Evolutionary conservation across 2,113 vertebrate genomes (phyloP).

Genomic region (Bolborhynchus lineola): DNA sequence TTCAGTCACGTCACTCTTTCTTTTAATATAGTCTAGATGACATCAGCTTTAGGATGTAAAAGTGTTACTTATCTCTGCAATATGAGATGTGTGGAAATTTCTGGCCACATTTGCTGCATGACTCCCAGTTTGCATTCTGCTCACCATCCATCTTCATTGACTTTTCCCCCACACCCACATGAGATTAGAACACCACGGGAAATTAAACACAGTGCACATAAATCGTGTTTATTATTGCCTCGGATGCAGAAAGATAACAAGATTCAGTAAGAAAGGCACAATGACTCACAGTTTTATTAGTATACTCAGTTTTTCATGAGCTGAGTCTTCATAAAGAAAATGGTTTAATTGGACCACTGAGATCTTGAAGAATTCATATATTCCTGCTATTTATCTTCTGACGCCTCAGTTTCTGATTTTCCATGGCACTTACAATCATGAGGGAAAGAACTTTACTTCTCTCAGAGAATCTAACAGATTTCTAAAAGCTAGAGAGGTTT

Average conservation of each 20-base stretch:
- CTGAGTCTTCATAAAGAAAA: conserved; percentile 34
- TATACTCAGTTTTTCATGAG: conserved; percentile 21
- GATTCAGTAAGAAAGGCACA: conserved; percentile 21
- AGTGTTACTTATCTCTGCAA: neutral
- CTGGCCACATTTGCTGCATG: neutral
- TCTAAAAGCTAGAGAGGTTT: neutral
- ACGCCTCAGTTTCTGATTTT: neutral
- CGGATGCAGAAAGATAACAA: conserved; percentile 24
- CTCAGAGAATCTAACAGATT: neutral
- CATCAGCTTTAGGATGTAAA: neutral
- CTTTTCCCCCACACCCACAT: neutral
- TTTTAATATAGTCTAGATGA: neutral
- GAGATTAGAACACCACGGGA: neutral
- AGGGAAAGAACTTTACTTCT: neutral
- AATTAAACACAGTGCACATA: conserved; percentile 41
- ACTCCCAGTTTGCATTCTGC: neutral
- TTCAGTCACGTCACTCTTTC: neutral
- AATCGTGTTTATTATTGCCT: conserved; percentile 55
- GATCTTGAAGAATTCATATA: conserved; percentile 4
- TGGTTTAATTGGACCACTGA: conserved; percentile 5
- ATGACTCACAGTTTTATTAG: conserved; percentile 57
- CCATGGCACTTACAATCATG: neutral
- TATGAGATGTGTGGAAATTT: neutral
- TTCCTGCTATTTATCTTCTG: conserved; percentile 11
- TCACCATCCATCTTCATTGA: conserved; percentile 7